phyloP scores from a whole-genome alignment of 30 jellyfish, hydroid and myxozoan species.

The Aurelia coerulea region DNA sequence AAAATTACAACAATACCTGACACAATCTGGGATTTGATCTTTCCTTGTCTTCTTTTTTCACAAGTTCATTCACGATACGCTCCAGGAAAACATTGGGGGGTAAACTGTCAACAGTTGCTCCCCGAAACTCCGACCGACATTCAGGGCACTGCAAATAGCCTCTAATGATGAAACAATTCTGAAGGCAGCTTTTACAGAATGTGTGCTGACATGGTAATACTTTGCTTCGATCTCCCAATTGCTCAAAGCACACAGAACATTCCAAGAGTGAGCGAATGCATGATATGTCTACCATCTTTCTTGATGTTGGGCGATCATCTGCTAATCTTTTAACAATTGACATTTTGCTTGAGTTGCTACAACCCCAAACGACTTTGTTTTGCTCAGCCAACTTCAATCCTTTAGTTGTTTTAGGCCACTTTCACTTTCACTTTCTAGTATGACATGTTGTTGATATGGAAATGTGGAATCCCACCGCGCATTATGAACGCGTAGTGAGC shows the following conservation, averaged over 20 bases:
- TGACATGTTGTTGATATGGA: no score
- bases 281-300: slow-evolving; percentile 49
- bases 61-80: slow-evolving; percentile 62
- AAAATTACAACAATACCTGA: slow-evolving; percentile 28
- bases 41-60: slow-evolving; percentile 32
- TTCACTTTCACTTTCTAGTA: no score
- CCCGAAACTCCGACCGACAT: slow-evolving; percentile 75
- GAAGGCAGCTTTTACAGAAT: slow-evolving; percentile 75
- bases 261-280: slow-evolving; percentile 67
- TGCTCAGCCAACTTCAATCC: no score
- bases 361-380: no score
- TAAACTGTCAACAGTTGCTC: slow-evolving; percentile 60
- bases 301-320: not conserved
- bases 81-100: slow-evolving; percentile 81
- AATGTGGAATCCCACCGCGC: no score
- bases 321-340: no score
- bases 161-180: slow-evolving; percentile 49
- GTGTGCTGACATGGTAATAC: slow-evolving; percentile 97
- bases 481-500: no score
- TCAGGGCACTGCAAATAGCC: slow-evolving; percentile 95
- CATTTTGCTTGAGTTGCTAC: no score
- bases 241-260: slow-evolving; percentile 85
- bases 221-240: slow-evolving; percentile 81
- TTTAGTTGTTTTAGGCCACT: no score
- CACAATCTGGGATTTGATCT: slow-evolving; percentile 24